Conservation (phyloP, 1,140 invertebrate genomes). For the Coboldia fuscipes region DNA sequence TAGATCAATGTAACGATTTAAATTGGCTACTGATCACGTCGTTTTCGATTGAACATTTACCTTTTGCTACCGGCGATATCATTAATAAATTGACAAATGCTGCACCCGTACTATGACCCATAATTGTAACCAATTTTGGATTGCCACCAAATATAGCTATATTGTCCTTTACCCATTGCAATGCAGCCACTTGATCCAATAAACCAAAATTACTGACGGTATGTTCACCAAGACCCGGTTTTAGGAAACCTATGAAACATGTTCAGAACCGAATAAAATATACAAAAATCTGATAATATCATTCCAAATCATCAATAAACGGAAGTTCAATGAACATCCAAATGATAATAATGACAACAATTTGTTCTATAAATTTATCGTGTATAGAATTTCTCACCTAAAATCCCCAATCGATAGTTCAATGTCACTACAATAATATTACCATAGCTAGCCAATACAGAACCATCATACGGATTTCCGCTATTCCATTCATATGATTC, state of each 20-base stretch:
- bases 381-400: constrained; percentile 41
- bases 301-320: not conserved
- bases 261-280: not conserved
- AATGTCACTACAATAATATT: constrained; percentile 81
- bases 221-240: constrained; percentile 43
- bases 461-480: constrained; percentile 80
- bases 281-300: not conserved
- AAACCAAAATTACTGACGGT: constrained; percentile 69
- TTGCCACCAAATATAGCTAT: constrained; percentile 72
- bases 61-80: constrained; percentile 57
- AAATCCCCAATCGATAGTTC: constrained; percentile 77
- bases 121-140: constrained; percentile 52
- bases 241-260: constrained; percentile 47
- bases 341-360: too few relatives aligned
- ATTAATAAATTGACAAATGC: constrained; percentile 77
- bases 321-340: too few relatives aligned
- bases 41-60: too few relatives aligned
- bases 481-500: constrained; percentile 86
- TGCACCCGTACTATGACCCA: constrained; percentile 87
- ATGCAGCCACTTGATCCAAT: constrained; percentile 66
- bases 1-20: not conserved
- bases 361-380: too few relatives aligned
- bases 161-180: constrained; percentile 76
- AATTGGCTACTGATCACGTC: too few relatives aligned
- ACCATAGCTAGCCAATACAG: constrained; percentile 67